Evolutionary conservation across 92 coral and sea anemone species (phyloP), one percentile per base, ranked within the genome.

Genomic region (Palythoa grandis): DNA sequence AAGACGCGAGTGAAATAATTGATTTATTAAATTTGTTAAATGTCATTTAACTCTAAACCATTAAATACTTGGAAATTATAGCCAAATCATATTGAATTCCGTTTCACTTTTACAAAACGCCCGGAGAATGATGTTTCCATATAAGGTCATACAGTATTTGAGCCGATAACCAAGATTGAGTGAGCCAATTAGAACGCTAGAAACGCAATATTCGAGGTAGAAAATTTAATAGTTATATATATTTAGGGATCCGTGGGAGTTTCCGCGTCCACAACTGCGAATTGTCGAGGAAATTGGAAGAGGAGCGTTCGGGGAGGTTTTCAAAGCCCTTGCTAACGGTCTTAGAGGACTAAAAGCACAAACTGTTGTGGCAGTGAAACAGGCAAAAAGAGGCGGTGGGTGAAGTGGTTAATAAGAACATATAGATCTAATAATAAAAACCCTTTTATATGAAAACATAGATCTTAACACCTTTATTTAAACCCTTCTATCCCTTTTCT

Each of bases 371-470:
- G 75, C 50, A 9, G 52, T 70, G 1, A 70, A 70, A 29, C 47
- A 37, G 37, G 75, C 75, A 70, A 70, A 70, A 70, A 70, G 75
- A n/a, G 50, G 75, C 75, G 75, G 50, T 70, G 20, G 75, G 75
- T 70, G 75, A n/a, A 70, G 75, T 12, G 29, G 75, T 70, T 70
- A 70, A 29, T 37, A 70, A 70, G 75, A 70, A 39, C 37, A 70
- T 37, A 48, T 70, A 29, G 29, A 70, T 7, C 50, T 70, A 70
- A 70, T 9, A 20, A 70, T 3, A 70, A 35, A 17, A 67, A 67
- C 7, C 35, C 7, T 67, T 67, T 67, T 67, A 22, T n/a, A 67
- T 67, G 72, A 67, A n/a, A 67, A 17, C 7, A 67, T 67, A 67
- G 72, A 67, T 67, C 10, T n/a, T 22, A 22, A 67, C 72, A 67